Conservation (phyloP, 2,113 vertebrate species). For the Pygoscelis antarcticus region DNA sequence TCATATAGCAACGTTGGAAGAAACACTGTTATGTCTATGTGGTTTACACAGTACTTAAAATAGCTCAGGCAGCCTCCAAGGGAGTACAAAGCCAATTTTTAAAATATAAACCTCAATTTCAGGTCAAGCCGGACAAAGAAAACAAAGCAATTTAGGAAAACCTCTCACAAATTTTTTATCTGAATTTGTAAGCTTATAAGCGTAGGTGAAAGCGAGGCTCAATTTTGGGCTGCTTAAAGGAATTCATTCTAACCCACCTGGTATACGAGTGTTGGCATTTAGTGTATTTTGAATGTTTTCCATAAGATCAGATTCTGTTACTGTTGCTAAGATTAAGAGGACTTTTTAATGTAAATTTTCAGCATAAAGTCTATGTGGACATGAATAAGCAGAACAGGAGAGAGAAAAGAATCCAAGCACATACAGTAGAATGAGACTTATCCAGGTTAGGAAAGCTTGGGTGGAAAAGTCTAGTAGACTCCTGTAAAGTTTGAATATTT, state of each 20-base stretch:
- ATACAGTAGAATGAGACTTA: background rate
- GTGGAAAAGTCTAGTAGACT: background rate
- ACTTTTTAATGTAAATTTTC: background rate
- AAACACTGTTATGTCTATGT: background rate
- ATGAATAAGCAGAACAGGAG: background rate
- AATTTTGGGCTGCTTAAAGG: background rate
- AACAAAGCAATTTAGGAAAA: slow-evolving; percentile 13
- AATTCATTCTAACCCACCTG: background rate
- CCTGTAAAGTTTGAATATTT: background rate
- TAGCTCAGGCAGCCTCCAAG: slow-evolving; percentile 17
- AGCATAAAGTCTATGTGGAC: background rate
- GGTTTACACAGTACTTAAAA: slow-evolving; percentile 59
- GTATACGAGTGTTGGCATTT: background rate
- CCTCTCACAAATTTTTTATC: background rate
- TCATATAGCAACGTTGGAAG: slow-evolving; percentile 24
- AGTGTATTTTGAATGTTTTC: background rate
- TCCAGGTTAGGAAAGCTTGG: background rate
- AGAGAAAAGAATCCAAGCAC: background rate
- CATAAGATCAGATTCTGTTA: background rate
- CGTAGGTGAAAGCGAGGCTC: background rate
- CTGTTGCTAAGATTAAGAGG: background rate
- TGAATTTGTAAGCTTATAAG: background rate
- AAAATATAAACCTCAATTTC: slow-evolving; percentile 54
- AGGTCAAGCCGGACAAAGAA: background rate
- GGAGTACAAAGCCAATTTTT: slow-evolving; percentile 9